Conservation (phyloP, 2,888 invertebrate genomes). For the Plusia festucae region DNA sequence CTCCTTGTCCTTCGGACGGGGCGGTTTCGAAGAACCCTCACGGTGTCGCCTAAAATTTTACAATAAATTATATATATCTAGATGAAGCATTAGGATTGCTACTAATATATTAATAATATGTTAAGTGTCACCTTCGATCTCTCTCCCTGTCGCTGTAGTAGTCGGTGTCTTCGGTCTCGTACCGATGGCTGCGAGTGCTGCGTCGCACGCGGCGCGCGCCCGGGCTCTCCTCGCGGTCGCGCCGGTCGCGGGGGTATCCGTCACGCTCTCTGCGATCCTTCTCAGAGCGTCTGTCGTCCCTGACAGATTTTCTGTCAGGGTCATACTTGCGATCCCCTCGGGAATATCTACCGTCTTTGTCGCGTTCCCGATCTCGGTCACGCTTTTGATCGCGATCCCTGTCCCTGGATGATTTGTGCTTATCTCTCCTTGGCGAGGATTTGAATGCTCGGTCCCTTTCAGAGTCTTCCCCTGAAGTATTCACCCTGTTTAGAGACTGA, state of each 20-base stretch:
- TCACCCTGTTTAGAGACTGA: constrained; percentile 74
- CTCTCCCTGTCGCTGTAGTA: constrained; percentile 92
- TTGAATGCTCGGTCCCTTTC: constrained; percentile 81
- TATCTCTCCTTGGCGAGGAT: constrained; percentile 77
- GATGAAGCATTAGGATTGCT: not conserved
- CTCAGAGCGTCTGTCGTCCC: constrained; percentile 73
- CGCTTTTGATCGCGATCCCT: constrained; percentile 61
- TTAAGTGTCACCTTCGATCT: constrained; percentile 80
- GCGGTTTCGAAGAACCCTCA: constrained; percentile 86
- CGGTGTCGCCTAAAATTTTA: constrained; percentile 79
- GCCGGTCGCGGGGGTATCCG: constrained; percentile 53
- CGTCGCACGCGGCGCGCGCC: constrained; percentile 76
- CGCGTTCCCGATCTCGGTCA: constrained; percentile 73
- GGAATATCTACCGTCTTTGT: constrained; percentile 74
- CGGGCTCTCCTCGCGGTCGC: constrained; percentile 76
- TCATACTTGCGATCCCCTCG: constrained; percentile 78
- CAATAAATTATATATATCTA: not conserved
- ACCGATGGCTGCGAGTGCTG: constrained; percentile 82
- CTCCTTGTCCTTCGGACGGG: constrained; percentile 79
- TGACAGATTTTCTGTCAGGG: constrained; percentile 69
- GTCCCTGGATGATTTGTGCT: constrained; percentile 72
- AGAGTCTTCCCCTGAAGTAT: constrained; percentile 84
- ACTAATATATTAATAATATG: not conserved
- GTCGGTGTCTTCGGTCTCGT: constrained; percentile 92
- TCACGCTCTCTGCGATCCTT: constrained; percentile 74